Percentiles rank a stretch among this genome's conserved stretches.
Evolutionary conservation across 2,888 invertebrate genomes (phyloP).

Genomic region (Smittia sp.): DNA sequence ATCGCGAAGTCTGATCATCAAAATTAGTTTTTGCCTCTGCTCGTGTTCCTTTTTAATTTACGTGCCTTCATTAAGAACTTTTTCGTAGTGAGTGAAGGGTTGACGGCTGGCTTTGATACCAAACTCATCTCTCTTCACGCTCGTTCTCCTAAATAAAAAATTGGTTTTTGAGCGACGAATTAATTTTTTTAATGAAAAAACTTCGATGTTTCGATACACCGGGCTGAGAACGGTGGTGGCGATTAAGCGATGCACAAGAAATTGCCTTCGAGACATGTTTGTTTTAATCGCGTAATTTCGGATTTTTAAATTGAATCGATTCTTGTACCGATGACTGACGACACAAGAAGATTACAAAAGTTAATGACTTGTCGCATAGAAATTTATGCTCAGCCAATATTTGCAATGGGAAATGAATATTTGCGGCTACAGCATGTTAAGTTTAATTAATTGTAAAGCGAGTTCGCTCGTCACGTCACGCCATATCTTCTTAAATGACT

Average conservation of each 20-base stretch:
- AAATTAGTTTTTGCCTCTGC: slow-evolving; percentile 31
- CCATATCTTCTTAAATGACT: not conserved
- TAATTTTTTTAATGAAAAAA: too few species aligned
- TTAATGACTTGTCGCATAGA: not conserved
- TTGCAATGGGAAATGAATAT: slow-evolving; percentile 6
- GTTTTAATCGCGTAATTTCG: slow-evolving; percentile 39
- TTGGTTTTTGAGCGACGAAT: too few species aligned
- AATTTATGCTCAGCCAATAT: slow-evolving; percentile 18
- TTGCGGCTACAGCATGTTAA: too few species aligned
- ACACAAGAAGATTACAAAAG: not conserved
- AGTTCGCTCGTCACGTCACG: slow-evolving; percentile 6
- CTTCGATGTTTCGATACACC: too few species aligned
- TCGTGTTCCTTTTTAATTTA: slow-evolving; percentile 6
- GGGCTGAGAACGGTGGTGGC: not conserved
- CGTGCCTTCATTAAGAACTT: slow-evolving; percentile 1
- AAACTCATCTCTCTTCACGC: too few species aligned
- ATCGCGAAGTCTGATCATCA: slow-evolving; percentile 24
- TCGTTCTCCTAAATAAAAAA: too few species aligned
- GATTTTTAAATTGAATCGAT: slow-evolving; percentile 10
- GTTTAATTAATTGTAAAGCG: too few species aligned
- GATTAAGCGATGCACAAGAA: slow-evolving; percentile 27
- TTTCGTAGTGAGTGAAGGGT: too few species aligned
- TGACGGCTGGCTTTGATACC: too few species aligned
- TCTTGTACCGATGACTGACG: not conserved
- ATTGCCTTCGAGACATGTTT: slow-evolving; percentile 33